Evolutionary conservation across 2,113 vertebrate species (phyloP).

Genomic region (Isurus oxyrinchus): DNA sequence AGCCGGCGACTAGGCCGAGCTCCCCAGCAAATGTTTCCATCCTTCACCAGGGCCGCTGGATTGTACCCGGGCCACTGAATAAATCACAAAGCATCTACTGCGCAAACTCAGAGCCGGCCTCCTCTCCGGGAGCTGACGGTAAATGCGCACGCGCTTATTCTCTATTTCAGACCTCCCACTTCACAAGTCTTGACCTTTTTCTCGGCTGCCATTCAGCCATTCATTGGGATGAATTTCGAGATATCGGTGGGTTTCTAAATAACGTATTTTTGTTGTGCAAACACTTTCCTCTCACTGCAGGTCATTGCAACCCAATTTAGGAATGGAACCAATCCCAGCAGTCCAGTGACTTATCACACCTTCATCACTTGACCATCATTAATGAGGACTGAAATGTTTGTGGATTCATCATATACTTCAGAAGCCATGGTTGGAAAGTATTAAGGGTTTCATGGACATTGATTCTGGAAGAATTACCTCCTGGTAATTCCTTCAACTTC

Average conservation of each 20-base stretch:
- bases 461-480: not conserved
- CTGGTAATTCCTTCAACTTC: not conserved
- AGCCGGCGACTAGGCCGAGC: accelerated
- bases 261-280: not conserved
- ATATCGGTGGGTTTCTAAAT: not conserved
- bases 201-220: not conserved
- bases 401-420: not conserved
- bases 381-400: not conserved
- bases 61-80: not conserved
- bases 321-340: not conserved
- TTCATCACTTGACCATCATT: not conserved
- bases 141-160: not conserved
- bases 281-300: not conserved
- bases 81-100: not conserved
- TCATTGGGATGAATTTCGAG: not conserved
- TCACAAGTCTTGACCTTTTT: not conserved
- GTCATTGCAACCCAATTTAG: not conserved
- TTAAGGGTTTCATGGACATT: not conserved
- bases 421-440: not conserved
- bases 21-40: not conserved
- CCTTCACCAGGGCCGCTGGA: not conserved
- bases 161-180: no score
- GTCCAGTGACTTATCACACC: not conserved
- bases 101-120: not conserved
- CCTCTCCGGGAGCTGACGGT: accelerated